A percentile compares a stretch with the other conserved stretches of the same genome.
These are phyloP conservation scores for Drosophila mulleri DNA, from an alignment of 2,888 invertebrate genomes.

Conservation along the genomic window DNA sequence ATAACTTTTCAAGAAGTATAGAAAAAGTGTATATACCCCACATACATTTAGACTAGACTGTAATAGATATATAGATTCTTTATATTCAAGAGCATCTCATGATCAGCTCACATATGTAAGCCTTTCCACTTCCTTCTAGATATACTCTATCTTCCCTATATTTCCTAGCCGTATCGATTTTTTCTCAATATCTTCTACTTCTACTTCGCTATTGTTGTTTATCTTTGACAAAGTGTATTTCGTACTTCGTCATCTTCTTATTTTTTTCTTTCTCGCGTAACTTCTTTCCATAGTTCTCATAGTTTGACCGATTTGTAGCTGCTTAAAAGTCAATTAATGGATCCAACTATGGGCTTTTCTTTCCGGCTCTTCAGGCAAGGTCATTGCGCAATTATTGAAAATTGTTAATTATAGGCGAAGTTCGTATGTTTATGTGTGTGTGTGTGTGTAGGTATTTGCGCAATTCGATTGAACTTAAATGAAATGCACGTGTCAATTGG, in stretches of 20 bases:
- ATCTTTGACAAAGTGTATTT: neutral
- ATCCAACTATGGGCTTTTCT: constrained; percentile 50
- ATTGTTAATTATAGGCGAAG: constrained; percentile 31
- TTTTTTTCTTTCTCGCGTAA: neutral
- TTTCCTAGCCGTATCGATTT: neutral
- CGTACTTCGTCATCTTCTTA: neutral
- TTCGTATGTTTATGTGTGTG: neutral
- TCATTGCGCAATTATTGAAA: constrained; percentile 60
- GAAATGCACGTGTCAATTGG: constrained; percentile 42
- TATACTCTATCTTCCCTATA: accelerated
- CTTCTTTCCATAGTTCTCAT: constrained; percentile 15
- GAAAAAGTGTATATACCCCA: too few species aligned
- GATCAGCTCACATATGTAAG: neutral
- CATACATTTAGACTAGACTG: too few species aligned
- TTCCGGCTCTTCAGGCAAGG: constrained; percentile 66
- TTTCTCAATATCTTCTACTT: neutral
- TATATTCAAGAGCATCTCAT: neutral
- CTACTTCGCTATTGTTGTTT: neutral
- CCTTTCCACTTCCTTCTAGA: neutral
- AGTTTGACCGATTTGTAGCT: constrained; percentile 47
- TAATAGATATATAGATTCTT: neutral
- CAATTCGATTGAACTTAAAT: constrained; percentile 38
- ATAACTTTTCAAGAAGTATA: too few species aligned
- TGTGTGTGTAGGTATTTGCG: constrained; percentile 2
- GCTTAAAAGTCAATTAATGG: constrained; percentile 73